Conservation (phyloP, 2,888 invertebrate genomes). For the Synanthedon myopaeformis region DNA sequence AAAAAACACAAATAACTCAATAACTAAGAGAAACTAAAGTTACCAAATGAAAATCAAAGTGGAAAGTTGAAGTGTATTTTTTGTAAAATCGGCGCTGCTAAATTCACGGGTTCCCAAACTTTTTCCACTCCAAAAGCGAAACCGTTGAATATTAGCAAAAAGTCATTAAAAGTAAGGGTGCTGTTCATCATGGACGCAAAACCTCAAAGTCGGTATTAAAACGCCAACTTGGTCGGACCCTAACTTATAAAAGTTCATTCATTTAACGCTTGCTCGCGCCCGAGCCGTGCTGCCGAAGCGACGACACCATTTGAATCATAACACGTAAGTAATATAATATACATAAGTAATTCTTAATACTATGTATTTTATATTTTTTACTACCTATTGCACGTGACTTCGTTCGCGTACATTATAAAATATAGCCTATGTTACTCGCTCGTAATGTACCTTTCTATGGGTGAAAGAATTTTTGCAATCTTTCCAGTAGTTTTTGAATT, state of each 20-base stretch:
- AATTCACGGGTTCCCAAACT: slow-evolving; percentile 28
- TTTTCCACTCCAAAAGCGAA: slow-evolving; percentile 38
- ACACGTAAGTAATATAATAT: slow-evolving; percentile 1
- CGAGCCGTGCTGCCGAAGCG: slow-evolving; percentile 14
- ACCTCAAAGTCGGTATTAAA: slow-evolving; percentile 63
- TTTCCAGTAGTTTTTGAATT: no score
- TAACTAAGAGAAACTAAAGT: neutral
- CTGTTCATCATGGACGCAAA: slow-evolving; percentile 55
- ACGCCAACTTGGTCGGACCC: slow-evolving; percentile 41
- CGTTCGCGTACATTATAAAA: neutral
- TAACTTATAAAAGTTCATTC: slow-evolving; percentile 69
- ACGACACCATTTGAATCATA: slow-evolving; percentile 50
- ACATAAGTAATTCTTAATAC: neutral
- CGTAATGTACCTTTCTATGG: no score
- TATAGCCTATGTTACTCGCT: neutral
- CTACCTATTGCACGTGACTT: no score
- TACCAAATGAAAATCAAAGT: neutral
- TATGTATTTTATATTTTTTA: neutral
- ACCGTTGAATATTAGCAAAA: slow-evolving; percentile 64
- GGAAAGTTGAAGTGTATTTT: slow-evolving; percentile 7
- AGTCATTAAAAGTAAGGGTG: slow-evolving; percentile 68
- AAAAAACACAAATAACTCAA: neutral
- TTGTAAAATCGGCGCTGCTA: slow-evolving; percentile 33
- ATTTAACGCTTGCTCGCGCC: slow-evolving; percentile 64
- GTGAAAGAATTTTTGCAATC: no score